Percentiles rank a stretch among this genome's conserved stretches.
phyloP scores from a whole-genome alignment of 2,113 vertebrate species.

The Pithys albifrons region DNA sequence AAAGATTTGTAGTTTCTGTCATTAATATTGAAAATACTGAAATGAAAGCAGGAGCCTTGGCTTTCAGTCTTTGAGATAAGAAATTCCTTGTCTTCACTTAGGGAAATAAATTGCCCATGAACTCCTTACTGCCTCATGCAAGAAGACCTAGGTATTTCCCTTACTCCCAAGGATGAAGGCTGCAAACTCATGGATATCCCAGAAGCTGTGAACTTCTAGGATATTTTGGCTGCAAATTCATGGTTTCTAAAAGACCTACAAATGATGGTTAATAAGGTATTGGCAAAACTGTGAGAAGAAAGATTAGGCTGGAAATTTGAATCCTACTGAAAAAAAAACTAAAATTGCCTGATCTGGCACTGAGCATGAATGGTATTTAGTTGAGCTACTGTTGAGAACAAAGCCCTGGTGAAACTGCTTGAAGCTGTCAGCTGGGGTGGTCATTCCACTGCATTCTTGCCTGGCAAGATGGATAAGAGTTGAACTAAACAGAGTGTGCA shows the following conservation, averaged over 20 bases:
- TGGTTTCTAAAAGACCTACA: neutral
- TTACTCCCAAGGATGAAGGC: neutral
- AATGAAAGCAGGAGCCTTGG: neutral
- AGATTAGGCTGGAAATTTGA: neutral
- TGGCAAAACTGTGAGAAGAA: neutral
- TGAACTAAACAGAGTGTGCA: neutral
- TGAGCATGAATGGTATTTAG: neutral
- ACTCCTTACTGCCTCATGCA: neutral
- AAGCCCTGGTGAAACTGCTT: neutral
- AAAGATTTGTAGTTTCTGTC: neutral
- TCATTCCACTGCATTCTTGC: neutral
- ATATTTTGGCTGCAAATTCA: neutral
- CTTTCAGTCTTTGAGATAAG: neutral
- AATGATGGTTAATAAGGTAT: neutral
- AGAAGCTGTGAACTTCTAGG: neutral
- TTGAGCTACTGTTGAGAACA: neutral
- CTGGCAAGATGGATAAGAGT: neutral
- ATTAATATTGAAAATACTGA: neutral
- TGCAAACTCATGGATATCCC: neutral
- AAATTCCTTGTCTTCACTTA: neutral
- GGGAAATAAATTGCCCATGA: neutral
- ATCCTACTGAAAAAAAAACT: neutral
- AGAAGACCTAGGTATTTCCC: neutral
- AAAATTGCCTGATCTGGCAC: neutral
- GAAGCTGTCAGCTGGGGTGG: neutral